Evolutionary conservation across 2,113 vertebrate genomes (phyloP).

Genomic region (Bubo blakistoni): DNA sequence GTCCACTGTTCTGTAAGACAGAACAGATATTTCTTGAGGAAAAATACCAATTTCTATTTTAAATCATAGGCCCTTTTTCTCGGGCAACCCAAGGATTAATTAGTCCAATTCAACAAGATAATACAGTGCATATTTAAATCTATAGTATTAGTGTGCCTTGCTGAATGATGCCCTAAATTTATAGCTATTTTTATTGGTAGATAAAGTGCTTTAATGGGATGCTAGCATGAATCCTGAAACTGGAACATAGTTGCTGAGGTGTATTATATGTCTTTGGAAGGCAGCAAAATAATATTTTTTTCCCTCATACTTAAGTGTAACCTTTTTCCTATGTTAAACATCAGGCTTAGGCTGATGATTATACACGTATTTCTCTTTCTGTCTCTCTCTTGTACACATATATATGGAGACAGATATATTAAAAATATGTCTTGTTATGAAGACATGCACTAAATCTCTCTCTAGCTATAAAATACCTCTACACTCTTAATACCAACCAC

Average conservation of each 20-base stretch:
- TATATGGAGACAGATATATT: too few species aligned
- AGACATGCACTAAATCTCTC: neutral
- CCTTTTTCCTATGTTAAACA: neutral
- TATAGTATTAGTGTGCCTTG: slow-evolving; percentile 11
- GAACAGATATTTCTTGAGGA: neutral
- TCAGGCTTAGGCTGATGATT: neutral
- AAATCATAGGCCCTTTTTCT: neutral
- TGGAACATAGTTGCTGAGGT: neutral
- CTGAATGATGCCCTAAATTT: slow-evolving; percentile 4
- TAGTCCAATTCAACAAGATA: neutral
- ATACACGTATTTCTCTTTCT: neutral
- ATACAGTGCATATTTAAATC: neutral
- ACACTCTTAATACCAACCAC: neutral
- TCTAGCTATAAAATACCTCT: neutral
- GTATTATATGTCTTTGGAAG: neutral
- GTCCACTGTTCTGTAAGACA: neutral
- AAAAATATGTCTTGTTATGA: neutral
- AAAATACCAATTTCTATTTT: neutral
- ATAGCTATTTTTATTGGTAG: neutral
- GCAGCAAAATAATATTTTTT: neutral
- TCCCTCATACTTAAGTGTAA: rapidly evolving
- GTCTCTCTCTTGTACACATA: neutral
- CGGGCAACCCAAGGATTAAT: neutral
- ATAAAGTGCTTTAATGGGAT: neutral
- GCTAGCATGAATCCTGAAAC: neutral